phyloP scores from a whole-genome alignment of 2,888 invertebrate genomes.

The Dusona sp. region DNA sequence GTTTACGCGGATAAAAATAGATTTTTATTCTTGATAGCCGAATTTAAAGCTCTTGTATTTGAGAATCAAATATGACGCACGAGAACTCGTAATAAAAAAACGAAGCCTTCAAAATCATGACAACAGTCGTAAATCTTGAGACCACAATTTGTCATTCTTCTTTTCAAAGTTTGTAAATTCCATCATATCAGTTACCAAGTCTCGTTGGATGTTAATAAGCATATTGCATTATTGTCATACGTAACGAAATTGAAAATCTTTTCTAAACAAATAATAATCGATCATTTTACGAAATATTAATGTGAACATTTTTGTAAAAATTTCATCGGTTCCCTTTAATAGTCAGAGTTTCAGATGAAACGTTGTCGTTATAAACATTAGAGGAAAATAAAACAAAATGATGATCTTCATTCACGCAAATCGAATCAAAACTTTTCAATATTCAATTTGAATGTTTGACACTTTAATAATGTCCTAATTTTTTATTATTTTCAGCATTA shows the following conservation, averaged over 20 bases:
- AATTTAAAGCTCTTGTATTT: conserved; percentile 31
- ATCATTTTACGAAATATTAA: not conserved
- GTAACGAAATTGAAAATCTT: not conserved
- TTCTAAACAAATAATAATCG: not conserved
- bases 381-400: not conserved
- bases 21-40: not conserved
- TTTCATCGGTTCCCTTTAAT: not conserved
- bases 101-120: not conserved
- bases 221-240: not conserved
- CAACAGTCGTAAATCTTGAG: conserved; percentile 48
- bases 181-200: not conserved
- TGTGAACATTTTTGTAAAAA: not conserved
- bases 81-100: not conserved
- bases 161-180: conserved; percentile 1
- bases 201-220: not conserved
- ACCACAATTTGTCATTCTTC: conserved; percentile 16
- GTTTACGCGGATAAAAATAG: not conserved
- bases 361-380: not conserved
- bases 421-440: conserved; percentile 30
- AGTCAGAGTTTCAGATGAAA: too few species aligned
- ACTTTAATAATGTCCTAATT: conserved; percentile 22
- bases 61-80: conserved; percentile 40
- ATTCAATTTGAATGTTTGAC: not conserved
- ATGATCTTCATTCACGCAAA: conserved; percentile 62
- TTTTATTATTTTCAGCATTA: conserved; percentile 49